Percentiles rank a stretch among this genome's conserved stretches.
Conservation (phyloP, 2,888 invertebrate species). For the Caenorhabditis sinica region DNA sequence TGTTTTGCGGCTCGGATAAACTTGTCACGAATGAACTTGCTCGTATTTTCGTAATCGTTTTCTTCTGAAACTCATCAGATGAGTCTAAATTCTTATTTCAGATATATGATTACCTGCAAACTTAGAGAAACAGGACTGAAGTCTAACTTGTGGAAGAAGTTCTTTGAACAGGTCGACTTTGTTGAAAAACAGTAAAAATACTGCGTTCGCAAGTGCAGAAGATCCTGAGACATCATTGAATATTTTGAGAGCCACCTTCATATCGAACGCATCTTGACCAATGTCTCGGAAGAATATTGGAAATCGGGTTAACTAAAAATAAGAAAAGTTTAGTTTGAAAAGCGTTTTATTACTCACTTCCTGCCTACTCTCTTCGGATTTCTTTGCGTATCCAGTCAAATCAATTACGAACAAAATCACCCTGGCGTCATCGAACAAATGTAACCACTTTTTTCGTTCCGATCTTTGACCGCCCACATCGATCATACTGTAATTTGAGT, state of each 20-base stretch:
- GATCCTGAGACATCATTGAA: slow-evolving; percentile 45
- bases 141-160: slow-evolving; percentile 26
- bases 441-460: slow-evolving; percentile 70
- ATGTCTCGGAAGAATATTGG: slow-evolving; percentile 27
- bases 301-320: slow-evolving; percentile 42
- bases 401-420: slow-evolving; percentile 65
- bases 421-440: slow-evolving; percentile 68
- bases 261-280: slow-evolving; percentile 40
- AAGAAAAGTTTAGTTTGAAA: no score
- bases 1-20: slow-evolving; percentile 43
- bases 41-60: slow-evolving; percentile 37
- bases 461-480: slow-evolving; percentile 73
- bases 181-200: slow-evolving; percentile 67
- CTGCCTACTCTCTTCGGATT: slow-evolving; percentile 53
- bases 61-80: slow-evolving; percentile 21
- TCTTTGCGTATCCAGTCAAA: slow-evolving; percentile 63
- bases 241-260: slow-evolving; percentile 64
- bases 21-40: slow-evolving; percentile 48
- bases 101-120: slow-evolving; percentile 36
- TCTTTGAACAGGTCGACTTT: slow-evolving; percentile 63
- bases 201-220: slow-evolving; percentile 37
- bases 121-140: slow-evolving; percentile 46
- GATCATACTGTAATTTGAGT: slow-evolving; percentile 52
- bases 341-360: slow-evolving; percentile 17
- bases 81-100: not conserved